These are phyloP conservation scores for Patiria miniata DNA, from an alignment of 35 echinoderm and acorn worm species.

Conservation along the genomic window DNA sequence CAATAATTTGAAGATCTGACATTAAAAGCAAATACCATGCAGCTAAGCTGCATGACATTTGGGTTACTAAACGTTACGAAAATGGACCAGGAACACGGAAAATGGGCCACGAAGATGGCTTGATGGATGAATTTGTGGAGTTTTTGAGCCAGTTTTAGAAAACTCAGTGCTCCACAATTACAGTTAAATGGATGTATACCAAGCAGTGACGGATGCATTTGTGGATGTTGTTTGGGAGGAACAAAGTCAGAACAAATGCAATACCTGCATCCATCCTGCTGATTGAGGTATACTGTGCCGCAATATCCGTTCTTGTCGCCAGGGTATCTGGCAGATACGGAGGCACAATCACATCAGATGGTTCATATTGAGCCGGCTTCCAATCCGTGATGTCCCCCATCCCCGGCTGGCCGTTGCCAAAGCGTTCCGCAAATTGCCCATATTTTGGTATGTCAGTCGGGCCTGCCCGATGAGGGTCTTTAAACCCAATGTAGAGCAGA, in stretches of 20 bases:
- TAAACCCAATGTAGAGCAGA: slow-evolving; percentile 55
- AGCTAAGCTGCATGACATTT: too few species aligned
- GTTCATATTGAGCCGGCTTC: slow-evolving; percentile 37
- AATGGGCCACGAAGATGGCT: neutral
- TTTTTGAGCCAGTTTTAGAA: neutral
- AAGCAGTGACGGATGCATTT: neutral
- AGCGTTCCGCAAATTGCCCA: slow-evolving; percentile 35
- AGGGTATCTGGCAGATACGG: slow-evolving; percentile 42
- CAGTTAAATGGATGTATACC: neutral
- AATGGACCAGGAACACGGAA: neutral
- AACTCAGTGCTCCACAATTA: neutral
- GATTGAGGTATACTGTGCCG: slow-evolving; percentile 68
- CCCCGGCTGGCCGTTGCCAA: slow-evolving; percentile 43
- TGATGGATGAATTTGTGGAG: neutral
- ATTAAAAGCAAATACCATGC: too few species aligned
- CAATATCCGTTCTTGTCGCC: slow-evolving; percentile 51
- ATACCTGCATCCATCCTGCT: slow-evolving; percentile 84
- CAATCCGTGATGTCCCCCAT: slow-evolving; percentile 56
- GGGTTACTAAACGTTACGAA: neutral
- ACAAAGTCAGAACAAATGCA: neutral
- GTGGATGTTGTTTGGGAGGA: neutral
- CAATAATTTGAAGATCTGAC: too few species aligned
- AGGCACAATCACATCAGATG: slow-evolving; percentile 35
- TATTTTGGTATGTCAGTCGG: slow-evolving; percentile 1
- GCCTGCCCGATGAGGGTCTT: slow-evolving; percentile 22